These are phyloP conservation scores for Dunckerocampus dactyliophorus DNA, from an alignment of 2,113 vertebrate genomes.

Conservation along the genomic window DNA sequence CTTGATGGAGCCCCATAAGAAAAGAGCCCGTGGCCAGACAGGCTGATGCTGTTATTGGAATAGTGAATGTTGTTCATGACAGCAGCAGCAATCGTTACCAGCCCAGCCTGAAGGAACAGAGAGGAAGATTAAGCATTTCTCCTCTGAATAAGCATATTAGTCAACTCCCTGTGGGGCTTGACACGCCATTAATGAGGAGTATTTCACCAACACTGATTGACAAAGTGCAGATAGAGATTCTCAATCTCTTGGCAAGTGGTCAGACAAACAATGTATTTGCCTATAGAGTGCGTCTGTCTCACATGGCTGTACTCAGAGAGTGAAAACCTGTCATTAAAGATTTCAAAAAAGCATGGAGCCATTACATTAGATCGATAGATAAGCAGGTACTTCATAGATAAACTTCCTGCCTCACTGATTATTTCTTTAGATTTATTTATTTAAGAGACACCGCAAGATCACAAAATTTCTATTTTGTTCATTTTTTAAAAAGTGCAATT, in stretches of 20 bases:
- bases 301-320: slow-evolving; percentile 45
- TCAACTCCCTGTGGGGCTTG: neutral
- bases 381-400: slow-evolving; percentile 42
- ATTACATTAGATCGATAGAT: slow-evolving; percentile 53
- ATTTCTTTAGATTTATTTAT: slow-evolving; percentile 45
- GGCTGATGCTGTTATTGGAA: slow-evolving; percentile 4
- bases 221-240: slow-evolving; percentile 4
- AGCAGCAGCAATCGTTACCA: slow-evolving; percentile 1
- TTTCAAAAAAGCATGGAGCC: slow-evolving; percentile 27
- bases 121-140: neutral
- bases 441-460: slow-evolving; percentile 21
- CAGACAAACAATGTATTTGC: neutral
- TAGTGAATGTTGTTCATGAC: slow-evolving; percentile 8
- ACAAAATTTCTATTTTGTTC: slow-evolving; percentile 24
- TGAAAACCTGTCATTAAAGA: slow-evolving; percentile 26
- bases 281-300: slow-evolving; percentile 24
- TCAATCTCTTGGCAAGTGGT: slow-evolving; percentile 3
- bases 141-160: slow-evolving; percentile 10
- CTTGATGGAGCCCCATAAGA: neutral
- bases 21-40: slow-evolving; percentile 9
- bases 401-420: slow-evolving; percentile 53
- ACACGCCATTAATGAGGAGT: slow-evolving; percentile 16
- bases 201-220: neutral
- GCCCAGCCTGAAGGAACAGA: neutral
- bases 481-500: neutral